Conservation (phyloP, 1,140 invertebrate genomes). For the Euwallacea similis region DNA sequence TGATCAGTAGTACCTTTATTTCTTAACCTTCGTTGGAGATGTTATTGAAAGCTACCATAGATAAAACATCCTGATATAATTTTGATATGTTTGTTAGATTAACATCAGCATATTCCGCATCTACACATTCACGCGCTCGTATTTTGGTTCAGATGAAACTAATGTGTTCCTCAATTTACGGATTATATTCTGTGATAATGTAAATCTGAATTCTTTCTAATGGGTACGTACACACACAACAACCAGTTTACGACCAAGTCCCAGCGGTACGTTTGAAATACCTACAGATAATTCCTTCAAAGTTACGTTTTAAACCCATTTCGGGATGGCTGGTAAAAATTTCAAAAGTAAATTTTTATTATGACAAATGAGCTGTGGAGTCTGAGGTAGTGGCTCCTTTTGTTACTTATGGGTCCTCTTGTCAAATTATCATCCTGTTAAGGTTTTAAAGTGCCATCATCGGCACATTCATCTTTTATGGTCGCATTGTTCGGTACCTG, state of each 20-base stretch:
- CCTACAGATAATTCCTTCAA: no score
- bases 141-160: no score
- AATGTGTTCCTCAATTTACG: neutral
- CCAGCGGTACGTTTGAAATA: no score
- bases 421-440: slow-evolving; percentile 46
- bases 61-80: slow-evolving; percentile 16
- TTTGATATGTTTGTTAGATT: slow-evolving; percentile 22
- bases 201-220: neutral
- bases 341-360: slow-evolving; percentile 43
- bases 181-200: neutral
- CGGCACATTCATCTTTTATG: slow-evolving; percentile 41
- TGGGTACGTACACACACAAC: neutral
- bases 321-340: slow-evolving; percentile 26
- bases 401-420: slow-evolving; percentile 46
- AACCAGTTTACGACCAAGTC: no score
- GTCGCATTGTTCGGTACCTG: slow-evolving; percentile 39
- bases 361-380: slow-evolving; percentile 47
- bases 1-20: neutral
- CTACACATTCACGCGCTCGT: neutral
- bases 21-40: slow-evolving; percentile 11
- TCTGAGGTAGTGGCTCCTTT: slow-evolving; percentile 41
- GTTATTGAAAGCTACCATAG: slow-evolving; percentile 17
- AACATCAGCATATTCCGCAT: neutral
- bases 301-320: no score
- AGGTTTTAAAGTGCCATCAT: slow-evolving; percentile 40